Percentiles rank a stretch among this genome's conserved stretches.
Conservation (phyloP, 2,888 invertebrate species). For the Pasiphila rectangulata region DNA sequence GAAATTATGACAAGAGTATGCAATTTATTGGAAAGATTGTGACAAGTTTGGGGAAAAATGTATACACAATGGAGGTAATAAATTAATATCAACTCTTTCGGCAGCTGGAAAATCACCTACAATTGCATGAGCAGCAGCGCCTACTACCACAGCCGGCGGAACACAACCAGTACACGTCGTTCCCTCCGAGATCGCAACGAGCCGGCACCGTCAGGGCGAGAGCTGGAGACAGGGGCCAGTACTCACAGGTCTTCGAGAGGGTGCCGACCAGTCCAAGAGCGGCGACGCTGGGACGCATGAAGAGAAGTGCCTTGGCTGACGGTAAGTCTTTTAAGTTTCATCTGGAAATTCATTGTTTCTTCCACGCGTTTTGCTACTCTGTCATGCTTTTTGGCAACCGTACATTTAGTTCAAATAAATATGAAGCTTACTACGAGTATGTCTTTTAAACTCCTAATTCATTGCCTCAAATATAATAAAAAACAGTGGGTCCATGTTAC, state of each 20-base stretch:
- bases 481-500: background rate
- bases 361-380: too few relatives aligned
- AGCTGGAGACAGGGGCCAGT: slow-evolving; percentile 73
- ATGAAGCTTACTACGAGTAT: too few relatives aligned
- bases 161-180: slow-evolving; percentile 74
- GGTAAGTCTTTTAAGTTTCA: slow-evolving; percentile 47
- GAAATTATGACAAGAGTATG: too few relatives aligned
- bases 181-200: slow-evolving; percentile 59
- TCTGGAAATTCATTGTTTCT: background rate
- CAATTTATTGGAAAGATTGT: too few relatives aligned
- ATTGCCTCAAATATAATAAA: too few relatives aligned
- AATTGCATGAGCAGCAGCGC: slow-evolving; percentile 74
- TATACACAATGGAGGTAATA: too few relatives aligned
- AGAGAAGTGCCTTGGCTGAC: slow-evolving; percentile 63
- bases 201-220: slow-evolving; percentile 65
- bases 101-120: slow-evolving; percentile 74
- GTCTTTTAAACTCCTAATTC: too few relatives aligned
- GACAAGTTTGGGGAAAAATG: too few relatives aligned
- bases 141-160: slow-evolving; percentile 68
- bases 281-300: slow-evolving; percentile 66
- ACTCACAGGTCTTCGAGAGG: slow-evolving; percentile 80
- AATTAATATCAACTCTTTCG: slow-evolving; percentile 22
- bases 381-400: too few relatives aligned
- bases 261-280: slow-evolving; percentile 78
- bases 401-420: too few relatives aligned